These are phyloP conservation scores for Leucosticte australis DNA, from an alignment of 2,113 vertebrate species.

Conservation along the genomic window DNA sequence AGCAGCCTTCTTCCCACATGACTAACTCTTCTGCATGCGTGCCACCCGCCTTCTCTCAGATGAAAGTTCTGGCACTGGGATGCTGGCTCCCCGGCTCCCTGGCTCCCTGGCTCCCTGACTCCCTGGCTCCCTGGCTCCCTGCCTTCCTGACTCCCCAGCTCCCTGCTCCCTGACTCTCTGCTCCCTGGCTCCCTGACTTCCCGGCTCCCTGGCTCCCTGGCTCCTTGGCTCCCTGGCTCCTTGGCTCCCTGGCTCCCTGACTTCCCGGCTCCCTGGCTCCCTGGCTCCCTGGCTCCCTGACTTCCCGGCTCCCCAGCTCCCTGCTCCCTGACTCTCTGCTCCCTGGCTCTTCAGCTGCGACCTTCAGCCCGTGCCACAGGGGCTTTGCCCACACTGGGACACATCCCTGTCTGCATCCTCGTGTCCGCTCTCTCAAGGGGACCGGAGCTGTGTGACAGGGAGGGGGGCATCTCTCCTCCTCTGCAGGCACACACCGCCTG, in stretches of 20 bases:
- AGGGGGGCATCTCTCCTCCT: not conserved
- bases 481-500: not conserved
- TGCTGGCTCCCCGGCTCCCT: not conserved
- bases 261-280: not conserved
- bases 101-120: too few species aligned
- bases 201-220: fast-evolving
- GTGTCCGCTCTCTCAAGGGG: fast-evolving
- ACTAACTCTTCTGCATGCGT: slow-evolving; percentile 20
- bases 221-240: not conserved
- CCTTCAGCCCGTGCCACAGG: fast-evolving
- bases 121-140: too few species aligned
- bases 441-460: fast-evolving
- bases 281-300: not conserved
- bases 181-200: too few species aligned
- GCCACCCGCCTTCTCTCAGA: not conserved
- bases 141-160: not conserved
- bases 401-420: too few species aligned
- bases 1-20: slow-evolving; percentile 47
- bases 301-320: not conserved
- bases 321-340: not conserved
- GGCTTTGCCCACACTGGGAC: not conserved
- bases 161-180: not conserved
- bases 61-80: not conserved
- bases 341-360: not conserved
- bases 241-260: fast-evolving